These are phyloP conservation scores for Rhyacichthys aspro DNA, from an alignment of 2,797 vertebrate genomes.

Conservation along the genomic window DNA sequence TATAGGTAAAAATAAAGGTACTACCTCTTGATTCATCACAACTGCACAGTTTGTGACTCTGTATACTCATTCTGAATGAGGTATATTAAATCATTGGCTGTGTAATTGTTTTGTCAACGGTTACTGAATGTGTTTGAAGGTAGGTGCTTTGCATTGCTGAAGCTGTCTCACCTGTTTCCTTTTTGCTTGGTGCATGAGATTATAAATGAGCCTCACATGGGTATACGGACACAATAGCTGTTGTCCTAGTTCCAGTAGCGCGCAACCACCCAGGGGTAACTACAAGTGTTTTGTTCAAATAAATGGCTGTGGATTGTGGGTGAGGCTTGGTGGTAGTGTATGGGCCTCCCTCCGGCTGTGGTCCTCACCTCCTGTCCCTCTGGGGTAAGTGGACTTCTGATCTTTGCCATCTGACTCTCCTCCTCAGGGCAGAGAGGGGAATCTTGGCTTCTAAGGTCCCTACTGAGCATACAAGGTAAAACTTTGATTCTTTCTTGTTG, in stretches of 20 bases:
- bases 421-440: constrained; percentile 78
- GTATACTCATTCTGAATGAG: constrained; percentile 47
- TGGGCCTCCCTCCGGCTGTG: constrained; percentile 74
- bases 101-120: constrained; percentile 43
- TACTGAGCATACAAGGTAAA: constrained; percentile 80
- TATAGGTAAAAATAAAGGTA: constrained; percentile 99
- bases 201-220: constrained; percentile 53
- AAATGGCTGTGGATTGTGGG: constrained; percentile 41
- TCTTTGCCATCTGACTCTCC: constrained; percentile 78
- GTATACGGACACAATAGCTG: constrained; percentile 51
- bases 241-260: constrained; percentile 51
- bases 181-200: constrained; percentile 73
- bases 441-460: constrained; percentile 76
- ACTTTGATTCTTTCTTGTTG: constrained; percentile 58
- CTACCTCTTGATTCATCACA: constrained; percentile 70
- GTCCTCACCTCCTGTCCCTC: constrained; percentile 72
- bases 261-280: constrained; percentile 57
- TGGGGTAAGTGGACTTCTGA: constrained; percentile 82
- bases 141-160: constrained; percentile 74
- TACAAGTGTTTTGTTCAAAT: constrained; percentile 52
- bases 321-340: constrained; percentile 68
- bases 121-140: constrained; percentile 69
- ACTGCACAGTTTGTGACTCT: constrained; percentile 54
- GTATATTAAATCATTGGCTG: constrained; percentile 59
- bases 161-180: constrained; percentile 47